Evolutionary conservation across 1,140 invertebrate genomes (phyloP).

Genomic region (Meloidogyne chitwoodi): DNA sequence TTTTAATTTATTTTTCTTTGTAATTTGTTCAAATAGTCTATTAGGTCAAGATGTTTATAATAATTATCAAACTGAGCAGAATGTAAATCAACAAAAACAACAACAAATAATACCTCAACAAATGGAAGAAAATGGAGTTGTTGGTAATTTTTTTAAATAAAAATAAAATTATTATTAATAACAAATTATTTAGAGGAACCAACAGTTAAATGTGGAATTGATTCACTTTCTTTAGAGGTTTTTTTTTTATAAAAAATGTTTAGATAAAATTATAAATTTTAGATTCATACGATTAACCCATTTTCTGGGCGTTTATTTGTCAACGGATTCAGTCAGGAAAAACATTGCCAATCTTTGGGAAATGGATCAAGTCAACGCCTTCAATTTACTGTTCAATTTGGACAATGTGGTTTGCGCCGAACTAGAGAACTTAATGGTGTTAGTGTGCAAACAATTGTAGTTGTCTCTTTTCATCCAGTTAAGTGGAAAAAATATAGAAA

Average conservation of each 20-base stretch:
- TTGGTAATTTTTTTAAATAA: not conserved
- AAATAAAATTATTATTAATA: not conserved
- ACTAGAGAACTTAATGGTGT: constrained; percentile 55
- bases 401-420: constrained; percentile 50
- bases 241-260: not conserved
- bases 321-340: constrained; percentile 49
- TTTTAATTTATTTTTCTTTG: not conserved
- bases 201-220: constrained; percentile 29
- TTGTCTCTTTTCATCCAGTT: constrained; percentile 58
- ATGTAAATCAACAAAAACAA: not conserved
- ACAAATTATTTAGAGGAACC: constrained; percentile 29
- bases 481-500: too few relatives aligned
- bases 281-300: constrained; percentile 44
- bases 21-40: not conserved
- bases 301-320: constrained; percentile 56
- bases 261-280: constrained; percentile 25
- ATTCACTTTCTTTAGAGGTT: constrained; percentile 24
- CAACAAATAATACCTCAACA: not conserved
- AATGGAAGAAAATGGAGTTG: not conserved
- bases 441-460: constrained; percentile 52
- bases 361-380: constrained; percentile 29
- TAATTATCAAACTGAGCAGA: not conserved
- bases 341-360: constrained; percentile 34
- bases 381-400: constrained; percentile 50
- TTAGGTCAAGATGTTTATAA: not conserved